phyloP scores from a whole-genome alignment of 1,140 invertebrate species.

The Thaumatotibia leucotreta region DNA sequence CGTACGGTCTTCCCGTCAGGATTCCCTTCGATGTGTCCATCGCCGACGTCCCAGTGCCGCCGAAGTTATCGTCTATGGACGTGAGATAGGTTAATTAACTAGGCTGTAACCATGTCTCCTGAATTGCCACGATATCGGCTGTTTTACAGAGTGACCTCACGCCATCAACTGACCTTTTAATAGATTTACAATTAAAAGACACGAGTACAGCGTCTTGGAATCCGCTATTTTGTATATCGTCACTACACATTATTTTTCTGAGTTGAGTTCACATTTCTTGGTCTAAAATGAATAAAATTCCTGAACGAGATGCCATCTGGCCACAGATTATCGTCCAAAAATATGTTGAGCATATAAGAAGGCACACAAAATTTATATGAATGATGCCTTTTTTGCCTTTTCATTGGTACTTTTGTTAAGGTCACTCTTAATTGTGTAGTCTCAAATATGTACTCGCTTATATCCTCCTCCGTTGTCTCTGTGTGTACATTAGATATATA shows the following conservation, averaged over 20 bases:
- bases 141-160: not conserved
- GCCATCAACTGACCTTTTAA: not conserved
- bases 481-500: not conserved
- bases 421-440: not conserved
- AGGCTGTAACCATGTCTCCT: not conserved
- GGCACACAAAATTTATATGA: not conserved
- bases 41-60: too few relatives aligned
- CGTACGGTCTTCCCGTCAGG: not conserved
- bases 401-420: not conserved
- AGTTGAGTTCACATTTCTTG: not conserved
- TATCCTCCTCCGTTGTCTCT: not conserved
- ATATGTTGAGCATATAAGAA: not conserved
- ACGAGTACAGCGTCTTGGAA: not conserved
- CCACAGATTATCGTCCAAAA: not conserved
- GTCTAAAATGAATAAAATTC: not conserved
- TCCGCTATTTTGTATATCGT: not conserved
- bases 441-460: not conserved
- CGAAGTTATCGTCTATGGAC: too few relatives aligned
- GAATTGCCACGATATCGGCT: not conserved
- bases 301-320: not conserved
- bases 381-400: not conserved
- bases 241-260: not conserved
- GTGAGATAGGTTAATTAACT: not conserved
- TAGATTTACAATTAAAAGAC: not conserved
- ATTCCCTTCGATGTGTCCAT: not conserved